These are phyloP conservation scores for Eupelmus urozonus DNA, from an alignment of 2,888 invertebrate genomes.

Conservation along the genomic window DNA sequence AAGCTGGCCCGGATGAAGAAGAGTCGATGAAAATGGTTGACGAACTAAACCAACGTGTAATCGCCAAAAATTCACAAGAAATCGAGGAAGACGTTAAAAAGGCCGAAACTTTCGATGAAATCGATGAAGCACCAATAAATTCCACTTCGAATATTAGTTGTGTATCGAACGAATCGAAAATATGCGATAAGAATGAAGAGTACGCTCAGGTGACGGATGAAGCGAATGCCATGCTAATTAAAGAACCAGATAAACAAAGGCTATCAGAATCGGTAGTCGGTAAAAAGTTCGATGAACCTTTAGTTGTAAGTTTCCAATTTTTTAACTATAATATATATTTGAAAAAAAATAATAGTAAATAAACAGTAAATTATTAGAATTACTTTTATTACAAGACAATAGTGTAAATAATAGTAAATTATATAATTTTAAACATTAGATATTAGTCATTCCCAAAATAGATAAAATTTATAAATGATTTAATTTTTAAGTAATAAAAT, in stretches of 20 bases:
- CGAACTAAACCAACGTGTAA: slow-evolving; percentile 45
- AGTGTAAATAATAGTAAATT: no score
- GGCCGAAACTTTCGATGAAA: slow-evolving; percentile 20
- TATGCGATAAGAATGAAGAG: slow-evolving; percentile 15
- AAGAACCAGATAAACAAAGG: slow-evolving; percentile 29
- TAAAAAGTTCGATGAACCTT: slow-evolving; percentile 44
- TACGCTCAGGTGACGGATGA: neutral
- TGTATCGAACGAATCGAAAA: slow-evolving; percentile 9
- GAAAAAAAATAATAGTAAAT: no score
- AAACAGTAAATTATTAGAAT: no score
- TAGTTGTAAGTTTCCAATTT: slow-evolving; percentile 47
- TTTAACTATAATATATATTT: neutral
- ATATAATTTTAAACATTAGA: no score
- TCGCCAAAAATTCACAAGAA: slow-evolving; percentile 36
- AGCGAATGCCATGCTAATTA: neutral
- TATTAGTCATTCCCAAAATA: neutral
- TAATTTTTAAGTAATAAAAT: neutral
- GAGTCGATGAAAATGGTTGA: slow-evolving; percentile 38
- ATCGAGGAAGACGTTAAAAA: neutral
- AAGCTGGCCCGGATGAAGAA: neutral
- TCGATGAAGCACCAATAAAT: slow-evolving; percentile 22
- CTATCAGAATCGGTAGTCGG: slow-evolving; percentile 7
- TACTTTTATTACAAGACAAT: no score
- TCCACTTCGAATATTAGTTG: neutral
- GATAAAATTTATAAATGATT: neutral